Conservation (phyloP, 1,140 invertebrate genomes). For the Spodoptera litura region DNA sequence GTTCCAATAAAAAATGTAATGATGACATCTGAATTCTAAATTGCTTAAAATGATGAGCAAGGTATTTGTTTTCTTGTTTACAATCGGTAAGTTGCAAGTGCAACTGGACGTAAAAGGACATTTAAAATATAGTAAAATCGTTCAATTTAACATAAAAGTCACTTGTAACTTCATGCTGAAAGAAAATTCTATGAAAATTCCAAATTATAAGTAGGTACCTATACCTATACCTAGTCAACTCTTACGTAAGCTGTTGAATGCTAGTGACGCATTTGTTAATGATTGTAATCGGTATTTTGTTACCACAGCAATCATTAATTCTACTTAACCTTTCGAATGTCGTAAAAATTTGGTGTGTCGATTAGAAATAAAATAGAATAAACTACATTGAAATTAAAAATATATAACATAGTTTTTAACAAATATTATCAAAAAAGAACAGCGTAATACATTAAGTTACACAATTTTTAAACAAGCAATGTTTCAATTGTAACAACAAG, state of each 20-base stretch:
- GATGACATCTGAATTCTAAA: slow-evolving; percentile 30
- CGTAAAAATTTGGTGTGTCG: neutral
- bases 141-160: no score
- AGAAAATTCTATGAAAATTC: no score
- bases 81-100: neutral
- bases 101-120: neutral
- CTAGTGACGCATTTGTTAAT: no score
- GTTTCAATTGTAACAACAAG: slow-evolving; percentile 39
- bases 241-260: no score
- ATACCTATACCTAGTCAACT: no score
- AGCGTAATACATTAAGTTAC: neutral
- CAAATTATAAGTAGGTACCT: no score
- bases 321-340: no score
- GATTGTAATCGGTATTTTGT: no score
- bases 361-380: neutral
- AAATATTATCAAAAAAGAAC: neutral
- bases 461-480: slow-evolving; percentile 36
- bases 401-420: neutral
- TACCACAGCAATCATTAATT: no score
- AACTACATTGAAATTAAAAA: neutral
- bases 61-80: slow-evolving; percentile 1
- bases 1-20: slow-evolving; percentile 44
- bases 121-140: no score
- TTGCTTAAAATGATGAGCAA: neutral
- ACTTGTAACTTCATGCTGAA: no score